Base-by-base conservation (phyloP, 2,113 vertebrate genomes). In the Microtus oregoni region DNA sequence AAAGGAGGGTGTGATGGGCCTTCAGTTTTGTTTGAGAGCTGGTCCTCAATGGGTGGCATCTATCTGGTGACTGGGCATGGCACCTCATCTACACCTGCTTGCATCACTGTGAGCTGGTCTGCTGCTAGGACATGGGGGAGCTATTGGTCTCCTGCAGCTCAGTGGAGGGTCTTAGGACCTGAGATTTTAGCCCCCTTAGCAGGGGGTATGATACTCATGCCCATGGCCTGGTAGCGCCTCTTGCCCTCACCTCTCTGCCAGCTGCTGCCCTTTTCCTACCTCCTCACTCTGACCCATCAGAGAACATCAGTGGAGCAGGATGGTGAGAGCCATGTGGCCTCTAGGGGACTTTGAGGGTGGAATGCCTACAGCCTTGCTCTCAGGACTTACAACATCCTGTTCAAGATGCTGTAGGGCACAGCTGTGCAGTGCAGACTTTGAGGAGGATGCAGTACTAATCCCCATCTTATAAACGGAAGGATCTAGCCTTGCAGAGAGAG, bases 131-230 rank as follows among this genome's bases (percentile, higher is more conserved):
- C 17, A 5, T 1, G 7, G 11, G 38, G 86, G 47, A 72, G 19
- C n/a, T 32, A 38, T 79, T 73, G 63, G 47, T 38, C 63, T 7
- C 47, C 3, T n/a, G 87, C 58, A 90, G 88, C 70, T 41, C 50
- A n/a, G 63, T 68, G 35, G 7, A 22, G 32, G 28, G 83, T 76
- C 58, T 91, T 17, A 7, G 79, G 70, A 82, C 26, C 14, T 1
- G 63, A 41, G 70, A 35, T 35, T 38, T 38, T 9, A 3, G 11
- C 12, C 30, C 52, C 22, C 6, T 13, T 3, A 3, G 35, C 38
- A 0, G 30, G 15, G 12, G 0, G 0, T 0, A 0, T 32, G 55
- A 30, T 32, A 0, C 61, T 65, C 82, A 22, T 44, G 28, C 19
- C 6, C 3, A 52, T 15, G 52, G 20, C 8, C 32, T 11, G 55